These are phyloP conservation scores for Rissa tridactyla DNA, from an alignment of 2,113 vertebrate genomes.

Conservation along the genomic window DNA sequence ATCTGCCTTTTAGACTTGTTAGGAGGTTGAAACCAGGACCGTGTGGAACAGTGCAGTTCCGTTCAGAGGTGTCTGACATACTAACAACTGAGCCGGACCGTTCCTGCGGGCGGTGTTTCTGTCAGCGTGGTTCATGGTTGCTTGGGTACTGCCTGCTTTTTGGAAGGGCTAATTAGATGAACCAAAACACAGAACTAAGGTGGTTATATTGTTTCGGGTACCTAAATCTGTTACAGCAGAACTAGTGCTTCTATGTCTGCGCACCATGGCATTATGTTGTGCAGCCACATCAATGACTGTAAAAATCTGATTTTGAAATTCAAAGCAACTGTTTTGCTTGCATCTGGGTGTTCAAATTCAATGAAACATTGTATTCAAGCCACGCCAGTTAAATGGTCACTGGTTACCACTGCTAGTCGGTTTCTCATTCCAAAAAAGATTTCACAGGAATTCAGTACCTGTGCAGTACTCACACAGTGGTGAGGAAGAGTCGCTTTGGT, in stretches of 20 bases:
- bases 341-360: not conserved
- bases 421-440: not conserved
- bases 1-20: not conserved
- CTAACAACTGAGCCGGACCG: not conserved
- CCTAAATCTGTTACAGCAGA: not conserved
- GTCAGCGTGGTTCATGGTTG: not conserved
- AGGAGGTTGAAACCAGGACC: not conserved
- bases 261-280: not conserved
- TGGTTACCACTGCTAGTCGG: not conserved
- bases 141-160: not conserved
- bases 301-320: not conserved
- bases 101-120: not conserved
- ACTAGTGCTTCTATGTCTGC: not conserved
- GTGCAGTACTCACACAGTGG: not conserved
- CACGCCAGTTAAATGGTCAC: not conserved
- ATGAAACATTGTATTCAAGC: not conserved
- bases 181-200: not conserved
- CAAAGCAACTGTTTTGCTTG: not conserved
- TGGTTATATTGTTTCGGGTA: not conserved
- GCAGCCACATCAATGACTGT: not conserved
- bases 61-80: not conserved
- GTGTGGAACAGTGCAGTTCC: not conserved
- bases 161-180: not conserved
- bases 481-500: not conserved
- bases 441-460: not conserved